Base-by-base conservation (phyloP, 2,113 vertebrate species). In the Hydrolagus affinis region DNA sequence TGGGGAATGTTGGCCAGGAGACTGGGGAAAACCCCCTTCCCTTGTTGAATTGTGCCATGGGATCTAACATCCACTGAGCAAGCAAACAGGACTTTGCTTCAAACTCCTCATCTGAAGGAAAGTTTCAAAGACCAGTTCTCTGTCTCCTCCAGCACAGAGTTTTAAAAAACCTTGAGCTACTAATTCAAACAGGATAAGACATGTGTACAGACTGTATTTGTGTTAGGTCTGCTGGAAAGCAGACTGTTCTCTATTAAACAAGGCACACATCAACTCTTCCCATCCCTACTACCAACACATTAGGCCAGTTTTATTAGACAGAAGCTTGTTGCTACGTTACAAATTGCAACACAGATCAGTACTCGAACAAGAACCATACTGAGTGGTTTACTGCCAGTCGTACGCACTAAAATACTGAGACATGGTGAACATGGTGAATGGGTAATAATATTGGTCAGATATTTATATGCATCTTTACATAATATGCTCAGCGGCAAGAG, bases 301-400 rank as follows among this genome's bases (percentile, higher is more conserved):
- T 10, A 28, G 62, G 23, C 32, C 73, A 80, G 59, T 62, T 80
- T 80, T 64, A 64, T 64, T 28, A 78, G 60, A 64, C 14, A 64
- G 64, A 60, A 80, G 59, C 59, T 56, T 80, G 60, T 64, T 64
- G 59, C 59, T 62, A 80, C 28, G 77, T 80, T 80, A 28, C 59
- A 8, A 17, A 57, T 23, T 80, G 73, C 64, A 30, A 62, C n/a
- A 28, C 19, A 64, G 12, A 62, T 25, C 76, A 64, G 59, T 62
- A 80, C 62, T 80, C 23, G 25, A 64, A 60, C 77, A 57, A 80
- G 59, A 11, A 17, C 9, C 60, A 80, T 23, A 68, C 9, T 17
- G 19, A 66, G 30, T 21, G 66, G 78, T 21, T 66, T n/a, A 11
- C 30, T 28, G 28, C 78, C 77, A 80, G 56, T 44, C 44, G 64